These are phyloP conservation scores for Dreissena rostriformis DNA, from an alignment of 1,140 invertebrate genomes.

Conservation along the genomic window DNA sequence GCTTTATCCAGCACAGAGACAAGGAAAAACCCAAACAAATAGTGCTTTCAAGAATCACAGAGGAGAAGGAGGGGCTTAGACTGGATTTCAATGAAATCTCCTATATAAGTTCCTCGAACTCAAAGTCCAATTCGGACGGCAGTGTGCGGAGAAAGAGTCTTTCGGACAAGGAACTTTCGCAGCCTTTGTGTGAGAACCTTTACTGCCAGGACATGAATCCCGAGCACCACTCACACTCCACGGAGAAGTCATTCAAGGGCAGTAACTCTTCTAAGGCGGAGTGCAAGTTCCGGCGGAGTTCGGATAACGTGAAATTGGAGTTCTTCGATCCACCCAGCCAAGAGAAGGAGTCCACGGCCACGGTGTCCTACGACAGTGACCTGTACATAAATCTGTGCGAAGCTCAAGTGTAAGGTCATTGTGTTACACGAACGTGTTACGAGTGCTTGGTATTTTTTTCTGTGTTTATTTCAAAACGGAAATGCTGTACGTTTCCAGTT, in stretches of 20 bases:
- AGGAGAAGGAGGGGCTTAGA: slow-evolving; percentile 73
- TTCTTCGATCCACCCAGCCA: slow-evolving; percentile 77
- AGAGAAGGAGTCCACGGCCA: slow-evolving; percentile 79
- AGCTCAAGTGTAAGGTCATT: slow-evolving; percentile 71
- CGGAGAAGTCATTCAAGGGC: slow-evolving; percentile 66
- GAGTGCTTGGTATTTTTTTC: too few species aligned
- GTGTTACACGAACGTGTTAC: too few species aligned
- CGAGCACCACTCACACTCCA: slow-evolving; percentile 68
- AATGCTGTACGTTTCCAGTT: too few species aligned
- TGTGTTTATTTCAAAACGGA: too few species aligned
- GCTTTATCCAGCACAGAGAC: slow-evolving; percentile 75
- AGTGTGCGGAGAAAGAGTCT: slow-evolving; percentile 30
- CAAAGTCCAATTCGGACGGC: slow-evolving; percentile 23
- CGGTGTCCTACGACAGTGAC: slow-evolving; percentile 78
- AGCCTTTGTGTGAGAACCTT: slow-evolving; percentile 37
- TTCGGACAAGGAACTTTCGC: slow-evolving; percentile 42
- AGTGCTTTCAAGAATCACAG: slow-evolving; percentile 75
- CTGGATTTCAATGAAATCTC: slow-evolving; percentile 71
- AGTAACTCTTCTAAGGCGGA: slow-evolving; percentile 53
- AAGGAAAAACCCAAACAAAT: slow-evolving; percentile 74
- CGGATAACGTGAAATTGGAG: slow-evolving; percentile 73
- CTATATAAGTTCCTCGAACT: slow-evolving; percentile 33
- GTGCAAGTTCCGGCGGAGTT: slow-evolving; percentile 63
- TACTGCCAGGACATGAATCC: slow-evolving; percentile 61
- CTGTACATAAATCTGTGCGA: slow-evolving; percentile 79